These are phyloP conservation scores for Indri indri DNA, from an alignment of 2,113 vertebrate genomes.

Conservation along the genomic window DNA sequence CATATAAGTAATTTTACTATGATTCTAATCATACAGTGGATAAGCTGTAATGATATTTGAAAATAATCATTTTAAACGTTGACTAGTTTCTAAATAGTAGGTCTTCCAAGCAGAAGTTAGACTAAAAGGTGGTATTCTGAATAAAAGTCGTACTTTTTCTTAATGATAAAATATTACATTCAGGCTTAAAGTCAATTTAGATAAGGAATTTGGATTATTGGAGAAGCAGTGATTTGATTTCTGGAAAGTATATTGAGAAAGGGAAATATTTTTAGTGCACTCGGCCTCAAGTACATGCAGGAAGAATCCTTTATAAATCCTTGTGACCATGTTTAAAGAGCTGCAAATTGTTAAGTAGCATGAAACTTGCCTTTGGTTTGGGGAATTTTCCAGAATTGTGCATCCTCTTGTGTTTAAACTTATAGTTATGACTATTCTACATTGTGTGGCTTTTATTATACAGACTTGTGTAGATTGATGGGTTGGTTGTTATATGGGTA, in stretches of 20 bases:
- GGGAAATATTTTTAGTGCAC: neutral
- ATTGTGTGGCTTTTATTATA: neutral
- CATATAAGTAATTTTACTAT: neutral
- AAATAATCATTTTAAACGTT: slow-evolving; percentile 41
- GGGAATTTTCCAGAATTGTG: slow-evolving; percentile 38
- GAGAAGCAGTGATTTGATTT: slow-evolving; percentile 16
- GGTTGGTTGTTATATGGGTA: neutral
- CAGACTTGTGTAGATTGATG: neutral
- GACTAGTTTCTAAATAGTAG: neutral
- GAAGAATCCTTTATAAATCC: slow-evolving; percentile 8
- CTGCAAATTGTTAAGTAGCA: neutral
- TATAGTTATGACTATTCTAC: neutral
- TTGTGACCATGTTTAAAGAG: neutral
- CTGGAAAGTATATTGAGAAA: slow-evolving; percentile 6
- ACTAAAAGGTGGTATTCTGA: neutral
- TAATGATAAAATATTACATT: slow-evolving; percentile 27
- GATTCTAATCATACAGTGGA: neutral
- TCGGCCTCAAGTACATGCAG: neutral
- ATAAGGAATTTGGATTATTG: slow-evolving; percentile 1
- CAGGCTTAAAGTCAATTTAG: slow-evolving; percentile 25
- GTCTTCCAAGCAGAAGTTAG: slow-evolving; percentile 4
- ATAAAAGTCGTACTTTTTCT: slow-evolving; percentile 17
- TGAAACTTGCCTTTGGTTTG: neutral
- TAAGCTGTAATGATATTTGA: neutral
- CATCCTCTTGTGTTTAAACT: slow-evolving; percentile 67